Evolutionary conservation across 2,888 invertebrate genomes (phyloP).

Genomic region (Parnassius smintheus): DNA sequence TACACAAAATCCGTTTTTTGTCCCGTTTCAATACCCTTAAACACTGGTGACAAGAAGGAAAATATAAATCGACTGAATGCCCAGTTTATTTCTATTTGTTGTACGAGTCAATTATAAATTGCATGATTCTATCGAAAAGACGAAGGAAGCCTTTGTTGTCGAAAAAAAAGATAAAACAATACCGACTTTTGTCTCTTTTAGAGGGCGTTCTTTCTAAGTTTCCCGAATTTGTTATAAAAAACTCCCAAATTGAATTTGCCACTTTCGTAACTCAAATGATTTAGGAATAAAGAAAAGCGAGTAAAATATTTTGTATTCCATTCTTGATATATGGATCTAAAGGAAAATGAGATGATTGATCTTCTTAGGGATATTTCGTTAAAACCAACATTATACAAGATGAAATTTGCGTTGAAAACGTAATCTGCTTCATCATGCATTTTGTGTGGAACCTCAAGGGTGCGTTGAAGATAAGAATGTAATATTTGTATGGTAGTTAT

Average conservation of each 20-base stretch:
- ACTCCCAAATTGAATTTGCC: slow-evolving; percentile 26
- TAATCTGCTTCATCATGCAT: slow-evolving; percentile 19
- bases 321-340: slow-evolving; percentile 18
- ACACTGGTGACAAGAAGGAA: slow-evolving; percentile 4
- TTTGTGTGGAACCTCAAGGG: slow-evolving; percentile 16
- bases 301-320: slow-evolving; percentile 16
- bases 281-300: slow-evolving; percentile 18
- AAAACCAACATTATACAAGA: slow-evolving; percentile 19
- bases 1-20: background rate
- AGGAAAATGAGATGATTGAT: slow-evolving; percentile 22
- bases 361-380: slow-evolving; percentile 19
- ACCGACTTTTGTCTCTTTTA: slow-evolving; percentile 27
- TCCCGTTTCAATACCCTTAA: background rate
- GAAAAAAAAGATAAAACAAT: slow-evolving; percentile 26
- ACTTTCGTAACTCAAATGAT: slow-evolving; percentile 22
- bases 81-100: slow-evolving; percentile 21
- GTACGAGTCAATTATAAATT: slow-evolving; percentile 25
- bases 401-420: slow-evolving; percentile 22
- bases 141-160: slow-evolving; percentile 26
- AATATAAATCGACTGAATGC: slow-evolving; percentile 9
- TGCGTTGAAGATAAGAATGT: slow-evolving; percentile 10
- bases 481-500: slow-evolving; percentile 15
- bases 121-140: slow-evolving; percentile 23
- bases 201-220: slow-evolving; percentile 26
- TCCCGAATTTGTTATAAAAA: slow-evolving; percentile 27